Base-by-base conservation (phyloP, 2,797 vertebrate genomes). In the Alouatta caraya region DNA sequence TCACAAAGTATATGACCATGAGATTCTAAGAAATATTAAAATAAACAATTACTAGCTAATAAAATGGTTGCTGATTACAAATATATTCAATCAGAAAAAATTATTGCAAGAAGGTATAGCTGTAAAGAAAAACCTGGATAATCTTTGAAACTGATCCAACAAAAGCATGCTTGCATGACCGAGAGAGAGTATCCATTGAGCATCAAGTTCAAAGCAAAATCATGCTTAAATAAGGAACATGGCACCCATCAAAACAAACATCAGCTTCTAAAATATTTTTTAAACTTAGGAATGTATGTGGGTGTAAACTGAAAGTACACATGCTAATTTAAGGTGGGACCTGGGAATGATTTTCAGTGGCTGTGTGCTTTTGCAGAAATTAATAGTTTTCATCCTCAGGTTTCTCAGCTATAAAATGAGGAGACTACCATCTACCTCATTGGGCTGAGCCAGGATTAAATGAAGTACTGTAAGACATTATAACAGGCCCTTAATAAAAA, bases 151-250 rank as follows among this genome's bases (percentile, higher is more conserved):
- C 0, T 50, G 39, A 82, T 42, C 26, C 85, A 78, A 93, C 26
- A 76, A 87, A 93, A 92, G 59, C 44, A 78, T 8, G 11, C 39
- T 84, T 92, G 76, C 33, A 19, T 70, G 81, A 88, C 9, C 1
- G 67, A 91, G 52, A 46, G 6, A 88, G 64, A 59, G 19, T 15
- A 81, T 39, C 15, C 80, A 73, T 0, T 75, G 15, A 76, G 72
- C 57, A 81, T 26, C 48, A 81, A 90, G 67, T 88, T 96, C 78
- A 96, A 95, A 93, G 91, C 59, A 94, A 94, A 93, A 95, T 46
- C 67, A 94, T 22, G 57, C 72, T 81, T 75, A 85, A 64, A 26
- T 61, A 93, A 75, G 0, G 5, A 96, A 85, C n/a, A 24, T 21
- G 84, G 67, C 42, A 78, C 78, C 48, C 73, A 85, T 46, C 55